Evolutionary conservation across 2,113 vertebrate species (phyloP).

Genomic region (Microcebus ravelobensis): DNA sequence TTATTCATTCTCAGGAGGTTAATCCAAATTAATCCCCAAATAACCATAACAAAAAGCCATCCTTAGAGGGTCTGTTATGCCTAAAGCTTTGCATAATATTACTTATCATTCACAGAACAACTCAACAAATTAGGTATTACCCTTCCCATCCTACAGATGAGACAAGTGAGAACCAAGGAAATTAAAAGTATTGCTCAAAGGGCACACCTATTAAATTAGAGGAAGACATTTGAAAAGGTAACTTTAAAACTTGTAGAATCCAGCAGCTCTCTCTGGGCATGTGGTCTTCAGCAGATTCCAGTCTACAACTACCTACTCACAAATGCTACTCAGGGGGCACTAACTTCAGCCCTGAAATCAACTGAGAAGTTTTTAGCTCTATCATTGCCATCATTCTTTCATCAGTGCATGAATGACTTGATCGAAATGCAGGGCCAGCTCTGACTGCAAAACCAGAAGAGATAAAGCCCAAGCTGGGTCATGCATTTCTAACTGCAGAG

Average conservation of each 20-base stretch:
- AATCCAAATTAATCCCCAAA: conserved; percentile 17
- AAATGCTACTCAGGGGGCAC: neutral
- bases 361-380: neutral
- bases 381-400: neutral
- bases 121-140: neutral
- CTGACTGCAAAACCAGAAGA: neutral
- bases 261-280: neutral
- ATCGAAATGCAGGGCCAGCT: neutral
- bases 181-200: neutral
- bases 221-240: neutral
- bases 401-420: neutral
- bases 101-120: conserved; percentile 13
- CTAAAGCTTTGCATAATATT: neutral
- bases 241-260: neutral
- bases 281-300: neutral
- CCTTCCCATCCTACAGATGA: neutral
- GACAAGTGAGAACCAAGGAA: neutral
- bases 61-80: neutral
- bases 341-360: neutral
- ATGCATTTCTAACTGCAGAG: conserved; percentile 61
- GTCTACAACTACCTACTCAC: neutral
- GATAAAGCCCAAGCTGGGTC: conserved; percentile 56
- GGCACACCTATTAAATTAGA: neutral
- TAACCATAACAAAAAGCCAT: neutral
- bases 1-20: neutral